A percentile compares a stretch with the other conserved stretches of the same genome.
Conservation (phyloP, 2,797 vertebrate genomes). For the Leucoraja ocellata region DNA sequence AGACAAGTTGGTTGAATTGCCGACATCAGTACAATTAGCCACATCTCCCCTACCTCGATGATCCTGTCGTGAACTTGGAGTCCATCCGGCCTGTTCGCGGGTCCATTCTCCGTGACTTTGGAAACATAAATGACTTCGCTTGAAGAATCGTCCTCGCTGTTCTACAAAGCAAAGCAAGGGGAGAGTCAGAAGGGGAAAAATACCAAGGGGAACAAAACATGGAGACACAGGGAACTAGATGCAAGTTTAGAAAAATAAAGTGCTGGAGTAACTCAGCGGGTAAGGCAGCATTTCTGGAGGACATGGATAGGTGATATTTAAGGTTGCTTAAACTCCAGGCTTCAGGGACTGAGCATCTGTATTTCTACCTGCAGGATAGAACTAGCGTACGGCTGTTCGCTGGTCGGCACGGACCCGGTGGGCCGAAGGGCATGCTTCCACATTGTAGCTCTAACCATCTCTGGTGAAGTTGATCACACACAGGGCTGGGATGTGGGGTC, state of each 20-base stretch:
- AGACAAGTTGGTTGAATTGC: background rate
- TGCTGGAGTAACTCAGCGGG: too few species aligned
- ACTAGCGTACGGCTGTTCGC: too few species aligned
- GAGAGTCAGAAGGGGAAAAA: background rate
- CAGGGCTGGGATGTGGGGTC: background rate
- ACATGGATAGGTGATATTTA: too few species aligned
- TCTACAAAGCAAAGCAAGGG: constrained; percentile 45
- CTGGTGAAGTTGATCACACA: background rate
- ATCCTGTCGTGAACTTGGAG: constrained; percentile 56
- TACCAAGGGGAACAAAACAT: background rate
- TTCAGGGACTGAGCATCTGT: too few species aligned
- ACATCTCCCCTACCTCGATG: constrained; percentile 55
- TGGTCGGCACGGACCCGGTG: too few species aligned
- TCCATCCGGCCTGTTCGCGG: constrained; percentile 55
- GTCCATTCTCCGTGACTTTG: constrained; percentile 58
- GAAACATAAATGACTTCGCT: constrained; percentile 60
- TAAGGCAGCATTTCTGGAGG: too few species aligned
- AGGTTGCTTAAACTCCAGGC: too few species aligned
- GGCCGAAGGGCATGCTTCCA: too few species aligned
- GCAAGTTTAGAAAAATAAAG: too few species aligned
- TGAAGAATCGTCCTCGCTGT: constrained; percentile 49
- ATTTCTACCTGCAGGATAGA: too few species aligned
- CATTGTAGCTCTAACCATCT: background rate
- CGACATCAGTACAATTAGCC: background rate
- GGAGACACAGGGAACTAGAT: too few species aligned